Evolutionary conservation across 2,113 vertebrate genomes (phyloP), one percentile per base, ranked within the genome.

Genomic region (Campylomormyrus numenius): DNA sequence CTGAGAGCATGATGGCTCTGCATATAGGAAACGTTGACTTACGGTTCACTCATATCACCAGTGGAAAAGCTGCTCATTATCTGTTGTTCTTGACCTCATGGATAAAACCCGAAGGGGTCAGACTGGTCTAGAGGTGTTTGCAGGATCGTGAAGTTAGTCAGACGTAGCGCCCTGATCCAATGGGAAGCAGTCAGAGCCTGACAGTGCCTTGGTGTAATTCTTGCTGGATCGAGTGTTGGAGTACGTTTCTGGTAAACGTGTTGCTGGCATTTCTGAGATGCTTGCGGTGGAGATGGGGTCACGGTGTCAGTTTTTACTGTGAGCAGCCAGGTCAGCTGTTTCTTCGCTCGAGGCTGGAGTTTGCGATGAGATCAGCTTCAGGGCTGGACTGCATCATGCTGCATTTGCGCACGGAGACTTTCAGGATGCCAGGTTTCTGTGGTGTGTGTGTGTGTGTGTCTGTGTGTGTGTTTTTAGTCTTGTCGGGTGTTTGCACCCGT

Each of bases 221-320:
- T 49, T 66, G 31, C 58, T 24, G 50, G 88, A 48, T 19, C 27
- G 35, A 48, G 39, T 42, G 45, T 31, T 39, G 52, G 39, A 42
- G 31, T 62, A 17, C 9, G 53, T n/a, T 66, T 88, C 53, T 62
- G 53, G 56, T 88, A 42, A 88, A 66, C 35, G 46, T 46, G 66
- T 27, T 89, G n/a, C 70, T 53, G 88, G n/a, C 70, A 52, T 89
- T 89, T 80, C 70, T 84, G 48, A 42, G 39, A 83, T 89, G 50
- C 49, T 45, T 89, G 70, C 53, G 88, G 88, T 89, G 10, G 52
- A 35, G 31, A 42, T 13, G 35, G 70, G 15, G 19, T 42, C 15
- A 42, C n/a, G 35, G 48, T 53, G 48, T 52, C 35, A 89, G 88
- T 49, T 77, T 89, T 35, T 52, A 15, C 21, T 56, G 49, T 46